phyloP scores from a whole-genome alignment of 1,140 invertebrate genomes.

The Dinoponera quadriceps region DNA sequence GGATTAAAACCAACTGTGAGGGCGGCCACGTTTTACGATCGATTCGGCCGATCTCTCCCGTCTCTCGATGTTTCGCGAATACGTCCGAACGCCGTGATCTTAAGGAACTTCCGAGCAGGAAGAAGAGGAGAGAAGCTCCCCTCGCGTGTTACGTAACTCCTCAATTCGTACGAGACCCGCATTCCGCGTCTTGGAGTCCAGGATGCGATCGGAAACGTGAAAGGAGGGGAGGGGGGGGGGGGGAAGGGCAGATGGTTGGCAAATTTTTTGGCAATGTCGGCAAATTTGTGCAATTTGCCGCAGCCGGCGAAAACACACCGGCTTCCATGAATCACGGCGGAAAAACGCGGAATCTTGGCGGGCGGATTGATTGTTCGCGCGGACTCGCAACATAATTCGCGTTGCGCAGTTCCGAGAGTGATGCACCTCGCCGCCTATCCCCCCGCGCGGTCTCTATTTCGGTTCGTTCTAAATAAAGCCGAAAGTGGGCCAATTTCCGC shows the following conservation, averaged over 20 bases:
- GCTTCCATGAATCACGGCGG: background rate
- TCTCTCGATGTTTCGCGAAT: background rate
- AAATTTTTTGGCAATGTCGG: too few species aligned
- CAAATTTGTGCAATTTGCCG: conserved; percentile 18
- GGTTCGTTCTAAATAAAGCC: conserved; percentile 79
- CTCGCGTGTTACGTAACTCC: too few species aligned
- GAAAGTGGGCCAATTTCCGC: conserved; percentile 76
- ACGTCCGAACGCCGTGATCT: too few species aligned
- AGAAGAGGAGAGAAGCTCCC: too few species aligned
- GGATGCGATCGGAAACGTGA: too few species aligned
- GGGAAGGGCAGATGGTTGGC: too few species aligned
- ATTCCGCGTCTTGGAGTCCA: too few species aligned
- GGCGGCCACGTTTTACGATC: too few species aligned
- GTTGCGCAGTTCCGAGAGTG: conserved; percentile 61
- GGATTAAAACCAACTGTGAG: conserved; percentile 70
- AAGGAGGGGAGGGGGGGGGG: too few species aligned
- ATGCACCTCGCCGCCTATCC: conserved; percentile 60
- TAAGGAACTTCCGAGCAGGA: too few species aligned
- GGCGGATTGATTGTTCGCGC: conserved; percentile 27
- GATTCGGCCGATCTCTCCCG: too few species aligned
- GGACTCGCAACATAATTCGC: conserved; percentile 64
- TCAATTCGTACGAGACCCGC: too few species aligned
- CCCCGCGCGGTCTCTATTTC: conserved; percentile 73
- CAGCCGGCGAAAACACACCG: conserved; percentile 4
- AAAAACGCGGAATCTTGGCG: conserved; percentile 35